Percentiles rank a stretch among this genome's conserved stretches.
phyloP scores from a whole-genome alignment of 1,140 invertebrate species.

The Bombus breviceps region DNA sequence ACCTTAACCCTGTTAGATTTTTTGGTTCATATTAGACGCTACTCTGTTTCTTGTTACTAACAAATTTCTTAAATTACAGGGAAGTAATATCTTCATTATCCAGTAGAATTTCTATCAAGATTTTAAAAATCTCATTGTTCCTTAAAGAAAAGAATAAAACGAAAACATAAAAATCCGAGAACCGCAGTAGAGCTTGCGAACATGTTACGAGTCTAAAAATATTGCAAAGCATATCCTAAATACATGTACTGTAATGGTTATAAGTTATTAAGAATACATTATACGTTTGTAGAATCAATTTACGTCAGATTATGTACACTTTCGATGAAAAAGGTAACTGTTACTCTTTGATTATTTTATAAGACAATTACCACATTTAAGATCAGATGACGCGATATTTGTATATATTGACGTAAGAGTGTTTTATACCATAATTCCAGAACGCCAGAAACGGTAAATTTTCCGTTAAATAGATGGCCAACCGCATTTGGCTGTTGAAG shows the following conservation, averaged over 20 bases:
- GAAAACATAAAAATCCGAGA: too few species aligned
- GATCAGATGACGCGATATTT: conserved; percentile 70
- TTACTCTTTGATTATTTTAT: not conserved
- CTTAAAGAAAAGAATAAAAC: too few species aligned
- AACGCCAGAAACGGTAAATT: conserved; percentile 78
- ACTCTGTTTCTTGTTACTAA: too few species aligned
- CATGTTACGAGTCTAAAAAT: too few species aligned
- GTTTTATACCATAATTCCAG: conserved; percentile 69
- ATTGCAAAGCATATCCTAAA: too few species aligned
- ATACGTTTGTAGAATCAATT: not conserved
- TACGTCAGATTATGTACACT: not conserved
- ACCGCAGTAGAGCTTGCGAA: too few species aligned
- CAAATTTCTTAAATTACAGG: too few species aligned
- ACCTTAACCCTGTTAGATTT: not conserved
- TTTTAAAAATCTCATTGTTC: too few species aligned
- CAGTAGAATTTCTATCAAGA: too few species aligned
- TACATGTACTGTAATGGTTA: too few species aligned
- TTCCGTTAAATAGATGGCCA: conserved; percentile 77
- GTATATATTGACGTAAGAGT: conserved; percentile 75
- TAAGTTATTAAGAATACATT: not conserved
- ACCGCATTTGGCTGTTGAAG: conserved; percentile 80
- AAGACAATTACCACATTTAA: not conserved
- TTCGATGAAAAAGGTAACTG: not conserved
- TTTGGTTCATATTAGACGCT: too few species aligned
- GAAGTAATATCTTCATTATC: too few species aligned